Evolutionary conservation across 2,888 invertebrate species (phyloP).

Genomic region (Spicauda simplicius): DNA sequence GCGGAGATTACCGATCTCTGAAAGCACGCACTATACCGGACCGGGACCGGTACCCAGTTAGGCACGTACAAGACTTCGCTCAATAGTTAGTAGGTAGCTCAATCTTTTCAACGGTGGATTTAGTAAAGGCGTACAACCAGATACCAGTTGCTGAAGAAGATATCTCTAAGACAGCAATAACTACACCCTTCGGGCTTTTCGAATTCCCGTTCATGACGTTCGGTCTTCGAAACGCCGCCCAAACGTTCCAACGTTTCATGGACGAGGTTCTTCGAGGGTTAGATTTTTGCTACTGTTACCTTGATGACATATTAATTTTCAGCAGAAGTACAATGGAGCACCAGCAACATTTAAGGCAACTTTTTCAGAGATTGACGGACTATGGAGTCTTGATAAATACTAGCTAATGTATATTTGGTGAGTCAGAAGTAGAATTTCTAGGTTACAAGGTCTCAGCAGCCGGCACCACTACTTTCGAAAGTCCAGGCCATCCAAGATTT

Average conservation of each 20-base stretch:
- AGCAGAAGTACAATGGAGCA: background rate
- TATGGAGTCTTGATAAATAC: slow-evolving; percentile 38
- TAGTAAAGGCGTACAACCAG: background rate
- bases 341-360: slow-evolving; percentile 12
- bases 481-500: slow-evolving; percentile 44
- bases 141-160: too few relatives aligned
- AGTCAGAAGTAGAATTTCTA: slow-evolving; percentile 34
- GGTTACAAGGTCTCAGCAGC: slow-evolving; percentile 37
- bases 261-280: background rate
- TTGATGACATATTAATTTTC: background rate
- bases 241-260: too few relatives aligned
- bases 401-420: slow-evolving; percentile 35
- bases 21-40: background rate
- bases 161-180: too few relatives aligned
- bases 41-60: slow-evolving; percentile 1
- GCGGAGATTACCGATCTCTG: too few relatives aligned
- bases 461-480: slow-evolving; percentile 40
- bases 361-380: slow-evolving; percentile 31
- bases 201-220: too few relatives aligned
- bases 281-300: background rate
- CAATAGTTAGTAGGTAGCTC: background rate
- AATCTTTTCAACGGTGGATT: background rate
- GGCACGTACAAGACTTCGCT: slow-evolving; percentile 1
- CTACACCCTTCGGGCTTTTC: too few relatives aligned
- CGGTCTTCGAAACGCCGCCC: too few relatives aligned